These are phyloP conservation scores for Danaus melanippus DNA, from an alignment of 1,140 invertebrate genomes.

Conservation along the genomic window DNA sequence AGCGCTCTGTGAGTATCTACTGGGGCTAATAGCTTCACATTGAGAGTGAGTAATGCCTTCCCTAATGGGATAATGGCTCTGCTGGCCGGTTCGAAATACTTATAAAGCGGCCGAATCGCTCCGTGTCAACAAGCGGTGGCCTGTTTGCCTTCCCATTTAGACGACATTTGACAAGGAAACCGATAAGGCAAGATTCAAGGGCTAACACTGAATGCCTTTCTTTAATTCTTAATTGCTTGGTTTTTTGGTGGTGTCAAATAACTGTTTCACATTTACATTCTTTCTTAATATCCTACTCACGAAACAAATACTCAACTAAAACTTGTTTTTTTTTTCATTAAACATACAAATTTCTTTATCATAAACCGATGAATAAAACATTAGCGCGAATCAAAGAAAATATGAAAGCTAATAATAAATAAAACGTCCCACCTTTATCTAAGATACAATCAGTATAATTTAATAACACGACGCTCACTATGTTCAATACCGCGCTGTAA, in stretches of 20 bases:
- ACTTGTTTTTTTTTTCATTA: too few species aligned
- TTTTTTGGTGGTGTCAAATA: too few species aligned
- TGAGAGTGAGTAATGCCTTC: conserved; percentile 59
- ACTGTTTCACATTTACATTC: too few species aligned
- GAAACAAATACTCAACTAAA: too few species aligned
- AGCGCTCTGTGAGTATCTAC: conserved; percentile 27
- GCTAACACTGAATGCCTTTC: conserved; percentile 14
- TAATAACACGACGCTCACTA: conserved; percentile 15
- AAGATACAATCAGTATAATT: too few species aligned
- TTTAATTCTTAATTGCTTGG: not conserved
- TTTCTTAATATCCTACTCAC: too few species aligned
- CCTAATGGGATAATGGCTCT: conserved; percentile 66
- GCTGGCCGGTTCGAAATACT: conserved; percentile 58
- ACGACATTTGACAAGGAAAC: conserved; percentile 30
- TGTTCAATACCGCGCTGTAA: conserved; percentile 7
- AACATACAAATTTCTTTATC: too few species aligned
- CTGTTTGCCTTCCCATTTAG: conserved; percentile 64
- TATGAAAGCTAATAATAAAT: too few species aligned
- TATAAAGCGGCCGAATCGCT: conserved; percentile 61
- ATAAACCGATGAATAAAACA: too few species aligned
- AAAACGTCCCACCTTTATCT: too few species aligned
- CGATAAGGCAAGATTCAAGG: conserved; percentile 41
- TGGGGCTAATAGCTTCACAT: conserved; percentile 41
- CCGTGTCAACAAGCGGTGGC: conserved; percentile 56
- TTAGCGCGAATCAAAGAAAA: too few species aligned